These are phyloP conservation scores for Murina feae DNA, from an alignment of 2,113 vertebrate species.

Conservation along the genomic window DNA sequence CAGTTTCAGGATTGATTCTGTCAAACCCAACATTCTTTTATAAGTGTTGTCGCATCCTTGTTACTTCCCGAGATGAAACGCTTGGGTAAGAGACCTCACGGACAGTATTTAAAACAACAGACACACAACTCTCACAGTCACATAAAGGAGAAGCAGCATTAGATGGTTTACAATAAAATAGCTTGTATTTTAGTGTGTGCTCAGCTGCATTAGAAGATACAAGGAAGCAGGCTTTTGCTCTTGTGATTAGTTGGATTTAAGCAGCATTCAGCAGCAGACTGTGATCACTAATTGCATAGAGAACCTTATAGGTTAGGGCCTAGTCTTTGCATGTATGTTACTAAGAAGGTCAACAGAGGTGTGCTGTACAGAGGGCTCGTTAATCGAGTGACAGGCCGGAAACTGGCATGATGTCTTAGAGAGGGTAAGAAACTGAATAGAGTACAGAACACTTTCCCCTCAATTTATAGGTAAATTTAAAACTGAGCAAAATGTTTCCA, in stretches of 20 bases:
- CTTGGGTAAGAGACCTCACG: not conserved
- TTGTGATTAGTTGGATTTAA: not conserved
- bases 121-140: not conserved
- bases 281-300: not conserved
- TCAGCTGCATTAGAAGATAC: not conserved
- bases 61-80: constrained; percentile 7
- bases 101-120: not conserved
- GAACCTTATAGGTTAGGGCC: not conserved
- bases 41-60: not conserved
- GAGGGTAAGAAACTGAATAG: not conserved
- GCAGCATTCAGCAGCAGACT: not conserved
- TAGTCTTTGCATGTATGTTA: not conserved
- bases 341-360: not conserved
- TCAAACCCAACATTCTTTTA: not conserved
- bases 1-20: not conserved
- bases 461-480: not conserved
- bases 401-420: not conserved
- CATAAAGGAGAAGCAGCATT: not conserved
- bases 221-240: not conserved
- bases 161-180: not conserved
- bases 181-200: not conserved
- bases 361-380: not conserved
- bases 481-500: not conserved
- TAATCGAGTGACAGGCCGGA: not conserved
- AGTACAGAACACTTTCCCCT: not conserved